These are phyloP conservation scores for Serranus cabrilla DNA, from an alignment of 2,797 vertebrate species.

Conservation along the genomic window DNA sequence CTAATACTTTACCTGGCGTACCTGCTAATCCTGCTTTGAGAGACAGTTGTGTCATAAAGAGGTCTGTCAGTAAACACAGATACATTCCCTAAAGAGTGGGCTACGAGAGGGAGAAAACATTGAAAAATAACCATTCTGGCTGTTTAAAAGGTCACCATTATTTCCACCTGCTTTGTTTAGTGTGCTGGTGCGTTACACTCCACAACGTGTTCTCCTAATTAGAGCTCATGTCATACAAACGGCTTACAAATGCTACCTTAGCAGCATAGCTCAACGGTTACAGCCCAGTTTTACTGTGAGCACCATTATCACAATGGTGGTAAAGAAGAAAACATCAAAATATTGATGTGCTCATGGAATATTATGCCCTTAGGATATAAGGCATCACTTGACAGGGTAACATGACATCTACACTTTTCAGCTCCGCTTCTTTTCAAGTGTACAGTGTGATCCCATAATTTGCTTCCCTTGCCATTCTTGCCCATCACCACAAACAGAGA, in stretches of 20 bases:
- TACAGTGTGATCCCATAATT: conserved; percentile 73
- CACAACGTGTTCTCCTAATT: conserved; percentile 46
- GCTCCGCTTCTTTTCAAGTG: conserved; percentile 56
- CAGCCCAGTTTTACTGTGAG: conserved; percentile 53
- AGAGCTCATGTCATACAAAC: conserved; percentile 62
- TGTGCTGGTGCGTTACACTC: conserved; percentile 62
- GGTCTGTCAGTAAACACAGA: conserved; percentile 39
- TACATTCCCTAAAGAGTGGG: conserved; percentile 52
- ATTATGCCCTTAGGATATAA: conserved; percentile 69
- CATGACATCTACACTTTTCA: conserved; percentile 61
- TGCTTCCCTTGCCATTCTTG: conserved; percentile 64
- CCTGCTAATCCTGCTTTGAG: conserved; percentile 34
- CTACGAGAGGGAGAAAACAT: conserved; percentile 48
- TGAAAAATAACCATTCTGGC: conserved; percentile 64
- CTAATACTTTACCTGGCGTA: conserved; percentile 3
- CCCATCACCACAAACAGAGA: conserved; percentile 70
- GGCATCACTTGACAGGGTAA: conserved; percentile 73
- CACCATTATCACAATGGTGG: conserved; percentile 77
- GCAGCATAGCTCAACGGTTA: conserved; percentile 66
- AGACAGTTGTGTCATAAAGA: conserved; percentile 27
- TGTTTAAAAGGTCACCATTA: conserved; percentile 55
- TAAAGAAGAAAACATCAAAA: conserved; percentile 70
- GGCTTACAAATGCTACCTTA: conserved; percentile 57
- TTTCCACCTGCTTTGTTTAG: conserved; percentile 44
- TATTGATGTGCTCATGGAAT: conserved; percentile 75